These are phyloP conservation scores for Rhamnusium bicolor DNA, from an alignment of 2,888 invertebrate genomes.

Conservation along the genomic window DNA sequence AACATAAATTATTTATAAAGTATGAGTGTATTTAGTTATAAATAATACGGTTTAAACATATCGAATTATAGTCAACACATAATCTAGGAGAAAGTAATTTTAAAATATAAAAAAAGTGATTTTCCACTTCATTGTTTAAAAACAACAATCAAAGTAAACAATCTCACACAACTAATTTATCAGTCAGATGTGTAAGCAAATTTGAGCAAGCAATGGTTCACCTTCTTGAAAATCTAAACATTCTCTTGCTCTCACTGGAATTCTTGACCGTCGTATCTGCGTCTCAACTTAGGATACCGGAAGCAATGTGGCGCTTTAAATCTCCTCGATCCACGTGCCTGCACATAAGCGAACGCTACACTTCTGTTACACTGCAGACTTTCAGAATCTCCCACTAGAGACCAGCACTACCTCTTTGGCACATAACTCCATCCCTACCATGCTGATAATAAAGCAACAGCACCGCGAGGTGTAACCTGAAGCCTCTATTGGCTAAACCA, in stretches of 20 bases:
- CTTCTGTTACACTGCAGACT: conserved; percentile 37
- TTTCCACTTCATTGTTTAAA: background rate
- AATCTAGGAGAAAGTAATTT: background rate
- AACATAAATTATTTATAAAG: too few species aligned
- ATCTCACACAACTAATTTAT: background rate
- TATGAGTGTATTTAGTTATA: too few species aligned
- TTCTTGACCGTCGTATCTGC: background rate
- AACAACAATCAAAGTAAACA: background rate
- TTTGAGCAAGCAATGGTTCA: background rate
- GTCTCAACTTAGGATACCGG: conserved; percentile 37
- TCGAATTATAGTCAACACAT: too few species aligned
- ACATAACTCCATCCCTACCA: conserved; percentile 51
- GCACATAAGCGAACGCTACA: conserved; percentile 52
- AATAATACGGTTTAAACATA: too few species aligned
- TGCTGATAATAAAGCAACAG: conserved; percentile 56
- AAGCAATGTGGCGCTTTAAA: conserved; percentile 58
- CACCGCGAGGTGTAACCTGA: conserved; percentile 59
- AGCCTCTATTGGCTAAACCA: conserved; percentile 56
- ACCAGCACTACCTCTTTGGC: conserved; percentile 59
- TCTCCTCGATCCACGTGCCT: conserved; percentile 49
- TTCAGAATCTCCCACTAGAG: conserved; percentile 65
- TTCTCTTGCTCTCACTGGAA: background rate
- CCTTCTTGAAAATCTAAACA: background rate
- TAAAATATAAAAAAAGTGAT: background rate
- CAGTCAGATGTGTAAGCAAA: too few species aligned